phyloP scores from a whole-genome alignment of 2,888 invertebrate genomes.

The Creontiades dilutus region DNA sequence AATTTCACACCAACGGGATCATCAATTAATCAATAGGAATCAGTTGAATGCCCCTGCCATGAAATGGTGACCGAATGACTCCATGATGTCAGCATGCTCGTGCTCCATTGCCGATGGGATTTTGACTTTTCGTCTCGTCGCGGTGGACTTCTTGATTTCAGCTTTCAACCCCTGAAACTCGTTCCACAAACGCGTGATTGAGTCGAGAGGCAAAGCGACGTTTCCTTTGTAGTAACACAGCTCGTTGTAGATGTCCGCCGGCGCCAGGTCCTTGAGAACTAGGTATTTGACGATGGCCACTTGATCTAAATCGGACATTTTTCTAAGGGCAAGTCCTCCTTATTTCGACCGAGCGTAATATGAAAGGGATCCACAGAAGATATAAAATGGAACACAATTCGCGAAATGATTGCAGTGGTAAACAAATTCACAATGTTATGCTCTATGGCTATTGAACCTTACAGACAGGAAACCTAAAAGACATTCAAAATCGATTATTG shows the following conservation, averaged over 20 bases:
- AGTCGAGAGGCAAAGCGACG: constrained; percentile 44
- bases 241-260: constrained; percentile 61
- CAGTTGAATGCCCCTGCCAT: constrained; percentile 63
- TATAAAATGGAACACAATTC: neutral
- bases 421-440: neutral
- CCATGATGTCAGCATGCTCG: constrained; percentile 46
- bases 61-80: constrained; percentile 59
- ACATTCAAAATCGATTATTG: neutral
- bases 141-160: constrained; percentile 43
- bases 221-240: constrained; percentile 55
- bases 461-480: neutral
- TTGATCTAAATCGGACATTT: constrained; percentile 66
- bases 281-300: constrained; percentile 68
- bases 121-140: constrained; percentile 38
- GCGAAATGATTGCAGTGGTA: neutral
- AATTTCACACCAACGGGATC: too few species aligned
- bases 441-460: neutral
- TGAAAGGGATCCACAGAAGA: neutral
- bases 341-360: too few species aligned
- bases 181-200: constrained; percentile 35
- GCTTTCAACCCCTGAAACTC: constrained; percentile 60
- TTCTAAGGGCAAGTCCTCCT: neutral
- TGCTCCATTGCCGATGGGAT: neutral
- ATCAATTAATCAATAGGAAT: neutral
- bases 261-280: constrained; percentile 59